Evolutionary conservation across 2,888 invertebrate species (phyloP), one percentile per base, ranked within the genome.

Genomic region (Isoperla grammatica): DNA sequence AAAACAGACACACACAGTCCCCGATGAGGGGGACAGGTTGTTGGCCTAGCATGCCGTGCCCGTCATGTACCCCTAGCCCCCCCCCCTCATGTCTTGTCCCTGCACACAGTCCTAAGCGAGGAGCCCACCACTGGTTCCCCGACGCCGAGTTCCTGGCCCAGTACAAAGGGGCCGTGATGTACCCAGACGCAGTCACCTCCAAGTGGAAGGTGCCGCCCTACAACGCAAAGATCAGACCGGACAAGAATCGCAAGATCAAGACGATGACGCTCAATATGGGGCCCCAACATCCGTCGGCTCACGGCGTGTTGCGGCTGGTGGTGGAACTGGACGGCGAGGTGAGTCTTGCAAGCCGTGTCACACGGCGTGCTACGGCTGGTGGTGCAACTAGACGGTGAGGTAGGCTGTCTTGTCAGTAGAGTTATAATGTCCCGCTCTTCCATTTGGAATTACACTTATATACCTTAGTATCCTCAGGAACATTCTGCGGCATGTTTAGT

Each of bases 281-380:
- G 0, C 94, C 94, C 0, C 87, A 88, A 66, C 94, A 94, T 77
- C 94, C 94, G 1, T 91, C 94, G 2, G 94, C 94, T 42, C 95
- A 95, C 71, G 95, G 95, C 67, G 95, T 95, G 55, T 75, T 95
- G 56, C 82, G 95, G 62, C 76, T 95, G 23, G 86, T 95, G 1
- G 71, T 95, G 57, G 90, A 92, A 69, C 75, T 95, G 8, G 88
- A 91, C 66, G 92, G 92, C 66, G 95, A 95, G 78, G 40, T 40
- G 13, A 40, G 35, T 45, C 12, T 43, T n/a, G 13, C 83, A 83
- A 73, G 83, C 83, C n/a, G 83, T 83, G 37, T 83, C 83, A 66
- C 95, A 95, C 71, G 95, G 95, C 67, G 95, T 95, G 55, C 75
- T 95, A 56, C 82, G 95, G 62, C 76, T 95, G 23, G 86, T 95